Evolutionary conservation across 1,140 invertebrate genomes (phyloP).

Genomic region (Nasonia vitripennis): DNA sequence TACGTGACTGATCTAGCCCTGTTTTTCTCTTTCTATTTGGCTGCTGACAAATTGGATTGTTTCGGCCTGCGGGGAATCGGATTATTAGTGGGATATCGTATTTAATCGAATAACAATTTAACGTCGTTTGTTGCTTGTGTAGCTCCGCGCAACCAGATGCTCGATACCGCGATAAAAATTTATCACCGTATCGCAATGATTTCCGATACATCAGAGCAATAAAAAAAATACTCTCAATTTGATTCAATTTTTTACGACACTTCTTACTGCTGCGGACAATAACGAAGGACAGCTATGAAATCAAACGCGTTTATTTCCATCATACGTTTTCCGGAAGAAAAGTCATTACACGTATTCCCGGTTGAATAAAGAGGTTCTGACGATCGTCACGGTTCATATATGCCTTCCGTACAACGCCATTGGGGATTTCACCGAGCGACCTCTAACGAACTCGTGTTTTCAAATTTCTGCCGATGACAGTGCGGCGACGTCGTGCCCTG

Average conservation of each 20-base stretch:
- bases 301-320: not conserved
- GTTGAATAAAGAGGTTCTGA: not conserved
- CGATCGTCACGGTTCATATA: not conserved
- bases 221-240: not conserved
- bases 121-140: no score
- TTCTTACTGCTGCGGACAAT: not conserved
- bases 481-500: not conserved
- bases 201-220: not conserved
- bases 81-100: not conserved
- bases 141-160: no score
- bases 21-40: not conserved
- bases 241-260: not conserved
- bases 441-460: constrained; percentile 32
- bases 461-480: constrained; percentile 38
- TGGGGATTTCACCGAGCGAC: not conserved
- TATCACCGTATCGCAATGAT: not conserved
- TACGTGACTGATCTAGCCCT: not conserved
- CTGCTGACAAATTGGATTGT: not conserved
- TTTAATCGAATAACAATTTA: not conserved
- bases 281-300: not conserved
- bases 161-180: not conserved
- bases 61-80: not conserved
- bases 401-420: not conserved
- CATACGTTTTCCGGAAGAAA: constrained; percentile 2
- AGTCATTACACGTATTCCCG: not conserved